A percentile compares a stretch with the other conserved stretches of the same genome.
Evolutionary conservation across 2,888 invertebrate species (phyloP).

Genomic region (Crematogaster levior): DNA sequence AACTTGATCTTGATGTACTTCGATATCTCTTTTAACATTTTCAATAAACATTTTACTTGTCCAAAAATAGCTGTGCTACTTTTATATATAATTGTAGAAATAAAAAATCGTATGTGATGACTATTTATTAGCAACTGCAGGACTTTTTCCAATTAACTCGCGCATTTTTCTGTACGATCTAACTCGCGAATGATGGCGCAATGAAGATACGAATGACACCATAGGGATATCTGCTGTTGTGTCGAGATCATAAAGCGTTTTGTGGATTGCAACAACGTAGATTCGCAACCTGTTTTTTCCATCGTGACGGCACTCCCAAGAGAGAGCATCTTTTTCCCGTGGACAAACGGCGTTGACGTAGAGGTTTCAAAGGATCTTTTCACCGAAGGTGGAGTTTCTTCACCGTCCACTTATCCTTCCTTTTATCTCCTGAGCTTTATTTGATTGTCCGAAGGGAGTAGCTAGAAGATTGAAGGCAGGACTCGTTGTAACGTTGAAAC

Average conservation of each 20-base stretch:
- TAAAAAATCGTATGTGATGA: not conserved
- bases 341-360: conserved; percentile 37
- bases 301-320: conserved; percentile 51
- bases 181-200: conserved; percentile 6
- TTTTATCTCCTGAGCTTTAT: conserved; percentile 67
- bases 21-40: not conserved
- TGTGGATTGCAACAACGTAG: conserved; percentile 27
- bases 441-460: conserved; percentile 58
- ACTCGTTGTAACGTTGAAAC: conserved; percentile 31
- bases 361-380: conserved; percentile 59
- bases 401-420: conserved; percentile 59
- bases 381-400: conserved; percentile 40
- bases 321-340: conserved; percentile 44
- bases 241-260: conserved; percentile 30
- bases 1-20: not conserved
- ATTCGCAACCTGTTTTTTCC: conserved; percentile 36
- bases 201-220: not conserved
- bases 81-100: not conserved
- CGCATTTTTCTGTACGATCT: not conserved
- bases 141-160: conserved; percentile 3
- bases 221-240: not conserved
- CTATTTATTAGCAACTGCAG: not conserved
- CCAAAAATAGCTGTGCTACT: not conserved
- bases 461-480: conserved; percentile 42
- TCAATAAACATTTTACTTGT: not conserved